Percentiles rank a stretch among this genome's conserved stretches.
phyloP scores from a whole-genome alignment of 2,888 invertebrate genomes.

The Xanthia icteritia region DNA sequence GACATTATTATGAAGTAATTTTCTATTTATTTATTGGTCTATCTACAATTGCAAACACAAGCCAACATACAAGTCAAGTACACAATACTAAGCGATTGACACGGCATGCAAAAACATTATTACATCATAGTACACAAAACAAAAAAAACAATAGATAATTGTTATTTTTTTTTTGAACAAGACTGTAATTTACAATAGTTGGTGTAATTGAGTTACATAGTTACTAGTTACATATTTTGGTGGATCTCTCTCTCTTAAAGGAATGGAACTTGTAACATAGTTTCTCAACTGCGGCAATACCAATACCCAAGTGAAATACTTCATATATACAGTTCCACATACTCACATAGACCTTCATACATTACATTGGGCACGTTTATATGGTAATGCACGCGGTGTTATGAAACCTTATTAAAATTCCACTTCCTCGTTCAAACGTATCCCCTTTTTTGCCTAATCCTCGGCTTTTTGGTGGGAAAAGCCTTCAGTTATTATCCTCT shows the following conservation, averaged over 20 bases:
- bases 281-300: neutral
- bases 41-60: neutral
- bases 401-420: conserved; percentile 61
- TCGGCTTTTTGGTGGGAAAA: conserved; percentile 36
- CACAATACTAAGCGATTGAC: neutral
- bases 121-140: too few relatives aligned
- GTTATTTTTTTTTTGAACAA: too few relatives aligned
- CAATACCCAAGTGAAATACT: conserved; percentile 12
- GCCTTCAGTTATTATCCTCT: conserved; percentile 36
- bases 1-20: too few relatives aligned
- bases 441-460: conserved; percentile 50
- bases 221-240: too few relatives aligned
- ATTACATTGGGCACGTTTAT: conserved; percentile 37
- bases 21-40: too few relatives aligned
- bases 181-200: too few relatives aligned
- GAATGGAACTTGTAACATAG: too few relatives aligned
- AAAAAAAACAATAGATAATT: too few relatives aligned
- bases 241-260: too few relatives aligned
- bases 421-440: conserved; percentile 47
- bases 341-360: neutral
- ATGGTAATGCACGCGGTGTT: conserved; percentile 49
- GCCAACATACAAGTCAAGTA: neutral
- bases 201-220: too few relatives aligned
- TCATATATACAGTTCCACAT: neutral
- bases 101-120: neutral